These are phyloP conservation scores for Allacma fusca DNA, from an alignment of 2,888 invertebrate species.

Conservation along the genomic window DNA sequence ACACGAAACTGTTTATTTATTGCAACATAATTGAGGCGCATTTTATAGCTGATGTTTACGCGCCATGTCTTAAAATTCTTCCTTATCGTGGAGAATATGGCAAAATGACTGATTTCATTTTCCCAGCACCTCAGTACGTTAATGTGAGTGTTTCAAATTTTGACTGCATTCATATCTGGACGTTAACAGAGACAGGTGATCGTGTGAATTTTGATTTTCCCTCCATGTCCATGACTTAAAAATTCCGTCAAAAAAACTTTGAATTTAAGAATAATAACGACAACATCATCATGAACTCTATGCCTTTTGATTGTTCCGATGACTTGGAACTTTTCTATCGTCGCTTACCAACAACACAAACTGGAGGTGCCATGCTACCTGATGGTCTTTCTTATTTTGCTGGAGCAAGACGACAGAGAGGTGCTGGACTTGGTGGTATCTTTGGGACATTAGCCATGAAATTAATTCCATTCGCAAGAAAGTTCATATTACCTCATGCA, in stretches of 20 bases:
- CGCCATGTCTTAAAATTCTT: constrained; percentile 14
- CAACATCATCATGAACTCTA: too few relatives aligned
- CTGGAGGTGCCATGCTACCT: constrained; percentile 5
- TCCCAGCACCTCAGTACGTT: constrained; percentile 18
- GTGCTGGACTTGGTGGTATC: constrained; percentile 37
- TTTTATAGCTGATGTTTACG: constrained; percentile 30
- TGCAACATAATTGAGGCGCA: constrained; percentile 33
- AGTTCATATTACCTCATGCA: constrained; percentile 28
- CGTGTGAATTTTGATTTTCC: constrained; percentile 27
- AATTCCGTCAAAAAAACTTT: constrained; percentile 29
- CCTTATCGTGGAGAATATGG: neutral
- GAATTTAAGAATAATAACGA: too few relatives aligned
- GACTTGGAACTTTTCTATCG: neutral
- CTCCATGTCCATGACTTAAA: constrained; percentile 16
- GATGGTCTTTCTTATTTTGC: constrained; percentile 24
- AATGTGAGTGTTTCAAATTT: constrained; percentile 9
- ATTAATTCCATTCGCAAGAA: constrained; percentile 29
- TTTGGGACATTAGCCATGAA: constrained; percentile 33
- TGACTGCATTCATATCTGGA: constrained; percentile 40
- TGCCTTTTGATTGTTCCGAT: neutral
- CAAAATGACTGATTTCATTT: neutral
- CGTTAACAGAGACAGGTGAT: constrained; percentile 37
- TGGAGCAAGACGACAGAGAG: constrained; percentile 27
- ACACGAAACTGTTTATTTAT: constrained; percentile 37
- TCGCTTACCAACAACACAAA: too few relatives aligned